phyloP scores from a whole-genome alignment of 2,888 invertebrate species.

The Andrena praecox region DNA sequence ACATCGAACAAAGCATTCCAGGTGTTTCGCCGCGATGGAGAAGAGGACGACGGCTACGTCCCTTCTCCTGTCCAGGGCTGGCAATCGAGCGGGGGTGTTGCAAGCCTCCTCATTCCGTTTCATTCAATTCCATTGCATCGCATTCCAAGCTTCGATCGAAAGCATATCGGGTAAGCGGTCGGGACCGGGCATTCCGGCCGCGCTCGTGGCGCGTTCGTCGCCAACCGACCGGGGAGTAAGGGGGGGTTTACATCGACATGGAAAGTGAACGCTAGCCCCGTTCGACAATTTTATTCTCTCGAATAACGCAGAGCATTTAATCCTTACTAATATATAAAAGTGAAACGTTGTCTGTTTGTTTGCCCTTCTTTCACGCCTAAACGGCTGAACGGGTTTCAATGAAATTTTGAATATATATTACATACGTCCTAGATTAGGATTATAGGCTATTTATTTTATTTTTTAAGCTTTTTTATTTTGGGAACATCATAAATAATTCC shows the following conservation, averaged over 20 bases:
- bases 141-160: constrained; percentile 73
- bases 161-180: constrained; percentile 49
- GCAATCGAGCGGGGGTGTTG: constrained; percentile 63
- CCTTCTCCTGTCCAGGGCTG: constrained; percentile 31
- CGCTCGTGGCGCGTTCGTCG: background rate
- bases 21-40: constrained; percentile 38
- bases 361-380: too few relatives aligned
- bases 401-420: too few relatives aligned
- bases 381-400: too few relatives aligned
- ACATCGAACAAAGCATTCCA: constrained; percentile 66
- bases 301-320: background rate
- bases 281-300: constrained; percentile 2
- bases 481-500: too few relatives aligned
- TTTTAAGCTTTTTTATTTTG: too few relatives aligned
- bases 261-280: background rate
- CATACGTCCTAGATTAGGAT: too few relatives aligned
- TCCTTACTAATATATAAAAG: too few relatives aligned
- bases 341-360: too few relatives aligned
- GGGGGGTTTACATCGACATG: background rate
- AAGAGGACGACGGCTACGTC: constrained; percentile 20
- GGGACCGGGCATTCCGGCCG: constrained; percentile 28
- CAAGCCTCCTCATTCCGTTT: constrained; percentile 68
- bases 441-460: too few relatives aligned
- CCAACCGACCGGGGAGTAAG: background rate
- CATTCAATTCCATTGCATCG: constrained; percentile 68